Base-by-base conservation (phyloP, 2,888 invertebrate species). In the Drosophila greeni region DNA sequence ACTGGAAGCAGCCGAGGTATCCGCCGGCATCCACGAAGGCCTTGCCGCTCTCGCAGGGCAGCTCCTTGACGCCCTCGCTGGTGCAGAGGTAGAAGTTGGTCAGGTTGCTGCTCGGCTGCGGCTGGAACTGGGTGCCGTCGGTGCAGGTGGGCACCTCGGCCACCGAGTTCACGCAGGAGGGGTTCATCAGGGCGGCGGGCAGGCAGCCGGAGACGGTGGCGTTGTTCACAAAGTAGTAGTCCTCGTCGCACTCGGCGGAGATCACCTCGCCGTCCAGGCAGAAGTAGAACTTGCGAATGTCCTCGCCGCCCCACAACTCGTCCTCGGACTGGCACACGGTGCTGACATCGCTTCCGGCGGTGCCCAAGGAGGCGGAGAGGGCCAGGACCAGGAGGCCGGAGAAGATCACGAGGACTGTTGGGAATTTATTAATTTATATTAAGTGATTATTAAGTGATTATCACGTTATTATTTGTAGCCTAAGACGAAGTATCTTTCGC, bases 1-100 rank as follows among this genome's bases (percentile, higher is more conserved):
- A 82, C 0, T 36, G 23, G 14, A 82, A 62, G 67, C 81, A 82
- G 18, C 81, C 81, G 33, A 79, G 20, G 16, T 66, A 82, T 7
- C 76, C 76, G 12, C 59, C 59, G 56, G 56, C 23, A 6, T 66
- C 61, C 14, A 71, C 1, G 37, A 82, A 82, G 2, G 58, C 82
- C 58, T 6, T 49, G 5, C 39, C 3, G 0, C 24, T 12, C 1
- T 12, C 1, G 20, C 81, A 81, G 0, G 52, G 11, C 5, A 69
- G 3, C 40, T 65, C 39, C 3, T 3, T 1, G 3, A 18, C 57
- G 6, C 47, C 45, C 9, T 47, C 45, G 2, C 3, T 29, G 4
- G 26, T 18, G 55, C 81, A 82, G 0, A 76, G 3, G 31, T 60
- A 82, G 72, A 60, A 82, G 8, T 66, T 55, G 23, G 43, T 60